Base-by-base conservation (phyloP, 2,888 invertebrate species). In the Hetaerina titia region DNA sequence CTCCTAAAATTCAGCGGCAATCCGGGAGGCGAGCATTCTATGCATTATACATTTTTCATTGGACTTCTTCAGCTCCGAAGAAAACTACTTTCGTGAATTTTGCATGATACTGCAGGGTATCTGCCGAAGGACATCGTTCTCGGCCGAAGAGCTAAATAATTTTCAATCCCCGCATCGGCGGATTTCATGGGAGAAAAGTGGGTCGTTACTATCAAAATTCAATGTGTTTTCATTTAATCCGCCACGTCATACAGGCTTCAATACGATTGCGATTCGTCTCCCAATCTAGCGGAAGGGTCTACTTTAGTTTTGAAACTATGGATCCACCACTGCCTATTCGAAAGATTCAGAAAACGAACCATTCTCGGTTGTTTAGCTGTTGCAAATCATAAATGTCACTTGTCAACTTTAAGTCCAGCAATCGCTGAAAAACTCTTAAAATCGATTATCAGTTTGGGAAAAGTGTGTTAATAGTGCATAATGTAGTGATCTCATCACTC, bases 31-130 rank as follows among this genome's bases (percentile, higher is more conserved):
- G 81, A 15, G 4, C 81, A 31, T 81, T 81, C 81, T 31, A 81
- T 81, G 81, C 81, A 81, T 81, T 81, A 81, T 81, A 31, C 31
- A 81, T 81, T 81, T 81, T 81, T 22, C 81, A 31, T 25, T 31
- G 81, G 81, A 31, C 31, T 81, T 81, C 81, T 25, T 31, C 81
- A 69, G 69, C 22, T 69, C 13, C 81, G 81, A 31, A 22, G 81
- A 81, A 69, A 81, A 25, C 81, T 81, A 31, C 25, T 81, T 15
- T 81, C 81, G 25, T 81, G 81, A 81, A 31, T 81, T 81, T 81
- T 81, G 25, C 81, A 81, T 4, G 81, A 81, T 31, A 31, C 81
- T 13, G 81, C 31, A 31, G 81, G 7, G 81, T 25, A 5, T 11
- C 11, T 11, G 81, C 81, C 4, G n/a, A 81, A 45, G 13, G 31